Evolutionary conservation across 2,888 invertebrate genomes (phyloP), one percentile per base, ranked within the genome.

Genomic region (Drosophila sordidula): DNA sequence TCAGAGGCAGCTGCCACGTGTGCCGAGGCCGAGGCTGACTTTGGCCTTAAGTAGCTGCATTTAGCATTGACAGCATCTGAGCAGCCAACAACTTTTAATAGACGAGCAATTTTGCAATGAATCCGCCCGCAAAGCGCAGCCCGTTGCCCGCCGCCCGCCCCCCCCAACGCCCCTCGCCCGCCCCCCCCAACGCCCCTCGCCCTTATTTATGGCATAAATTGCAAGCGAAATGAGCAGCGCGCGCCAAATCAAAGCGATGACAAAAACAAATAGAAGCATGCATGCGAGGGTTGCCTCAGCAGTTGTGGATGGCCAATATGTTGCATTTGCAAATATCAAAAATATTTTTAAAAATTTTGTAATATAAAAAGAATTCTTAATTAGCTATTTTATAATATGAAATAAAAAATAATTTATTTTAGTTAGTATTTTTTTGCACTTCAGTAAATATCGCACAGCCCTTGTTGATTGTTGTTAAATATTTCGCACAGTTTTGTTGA

Each of bases 141-240:
- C 9, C n/a, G 44, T 8, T 49, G 29, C 12, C 42, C 0, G 11
- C 25, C 25, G 34, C 18, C 5, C 39, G 16, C n/a, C n/a, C n/a
- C 18, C 18, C 18, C 18, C 18, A 18, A 18, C 18, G 22, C 38
- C 9, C n/a, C 41, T 8, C 25, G 34, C 18, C 5, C 39, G 16
- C n/a, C n/a, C n/a, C 18, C 5, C 39, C n/a, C 32, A 2, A 25
- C 0, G 2, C 32, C 18, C 39, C 36, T 34, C 50, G 51, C 36
- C 62, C 54, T 62, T 55, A 61, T 51, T 67, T 74, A 69, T 71
- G 75, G 75, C 82, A 84, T 87, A 81, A 83, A 87, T 81, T 78
- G 81, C 77, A 46, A 78, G 59, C 78, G 14, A 84, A 84, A 87
- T 70, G 82, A 84, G 72, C 70, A 79, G 71, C 81, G 85, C 79